These are phyloP conservation scores for Eriosoma lanigerum DNA, from an alignment of 1,140 invertebrate species.

Conservation along the genomic window DNA sequence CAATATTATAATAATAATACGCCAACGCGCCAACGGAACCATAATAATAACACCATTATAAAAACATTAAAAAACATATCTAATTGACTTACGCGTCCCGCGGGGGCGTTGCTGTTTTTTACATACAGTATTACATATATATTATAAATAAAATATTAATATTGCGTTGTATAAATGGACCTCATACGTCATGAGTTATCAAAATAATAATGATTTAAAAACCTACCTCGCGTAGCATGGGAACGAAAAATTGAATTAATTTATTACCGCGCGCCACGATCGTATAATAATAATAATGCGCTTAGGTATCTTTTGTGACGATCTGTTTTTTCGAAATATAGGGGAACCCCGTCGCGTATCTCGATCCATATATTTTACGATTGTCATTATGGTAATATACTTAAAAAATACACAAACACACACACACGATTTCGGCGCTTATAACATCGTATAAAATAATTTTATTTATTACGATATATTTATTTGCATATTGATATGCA, in stretches of 20 bases:
- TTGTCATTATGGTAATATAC: background rate
- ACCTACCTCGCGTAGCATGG: background rate
- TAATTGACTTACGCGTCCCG: background rate
- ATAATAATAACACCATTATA: background rate
- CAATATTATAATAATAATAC: too few species aligned
- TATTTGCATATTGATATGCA: too few species aligned
- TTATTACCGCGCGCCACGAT: background rate
- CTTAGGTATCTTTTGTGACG: background rate
- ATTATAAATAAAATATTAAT: background rate
- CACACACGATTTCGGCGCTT: background rate
- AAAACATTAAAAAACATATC: background rate
- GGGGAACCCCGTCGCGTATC: background rate
- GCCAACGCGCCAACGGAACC: background rate
- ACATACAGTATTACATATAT: background rate
- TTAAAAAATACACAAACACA: background rate
- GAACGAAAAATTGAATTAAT: slow-evolving; percentile 35
- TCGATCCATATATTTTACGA: background rate
- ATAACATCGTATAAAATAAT: background rate
- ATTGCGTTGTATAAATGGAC: background rate
- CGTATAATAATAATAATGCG: too few species aligned
- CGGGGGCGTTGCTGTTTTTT: background rate
- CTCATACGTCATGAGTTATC: background rate
- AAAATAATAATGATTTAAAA: background rate
- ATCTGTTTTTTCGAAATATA: background rate
- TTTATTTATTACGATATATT: too few species aligned